phyloP scores from a whole-genome alignment of 2,888 invertebrate species.

The Acrocyrtus sp. region DNA sequence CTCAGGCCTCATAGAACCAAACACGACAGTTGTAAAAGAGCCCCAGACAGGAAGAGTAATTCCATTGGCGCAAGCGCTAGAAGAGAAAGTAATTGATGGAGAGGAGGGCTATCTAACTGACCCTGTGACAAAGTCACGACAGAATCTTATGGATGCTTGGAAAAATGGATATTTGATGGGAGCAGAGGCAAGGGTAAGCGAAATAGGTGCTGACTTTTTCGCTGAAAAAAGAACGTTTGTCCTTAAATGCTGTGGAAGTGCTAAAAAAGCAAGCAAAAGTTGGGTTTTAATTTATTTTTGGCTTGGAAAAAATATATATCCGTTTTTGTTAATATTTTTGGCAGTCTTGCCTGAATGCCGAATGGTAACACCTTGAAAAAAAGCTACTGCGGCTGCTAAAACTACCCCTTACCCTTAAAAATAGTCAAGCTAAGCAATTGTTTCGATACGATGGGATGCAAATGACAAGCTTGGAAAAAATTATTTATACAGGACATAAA shows the following conservation, averaged over 20 bases:
- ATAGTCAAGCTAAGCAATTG: too few species aligned
- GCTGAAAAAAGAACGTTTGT: background rate
- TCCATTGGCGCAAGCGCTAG: slow-evolving; percentile 80
- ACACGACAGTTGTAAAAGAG: slow-evolving; percentile 86
- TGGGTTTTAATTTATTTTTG: background rate
- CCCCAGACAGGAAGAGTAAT: slow-evolving; percentile 79
- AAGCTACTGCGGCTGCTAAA: too few species aligned
- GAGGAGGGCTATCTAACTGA: slow-evolving; percentile 74
- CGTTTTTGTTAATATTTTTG: too few species aligned
- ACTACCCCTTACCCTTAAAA: too few species aligned
- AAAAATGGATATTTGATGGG: slow-evolving; percentile 88
- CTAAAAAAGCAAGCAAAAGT: background rate
- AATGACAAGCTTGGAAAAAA: too few species aligned
- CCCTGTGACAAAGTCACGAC: slow-evolving; percentile 67
- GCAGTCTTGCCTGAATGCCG: too few species aligned
- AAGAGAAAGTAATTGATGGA: slow-evolving; percentile 77
- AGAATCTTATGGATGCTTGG: slow-evolving; percentile 85
- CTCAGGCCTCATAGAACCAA: slow-evolving; percentile 82
- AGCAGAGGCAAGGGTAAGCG: slow-evolving; percentile 93
- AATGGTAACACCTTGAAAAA: too few species aligned
- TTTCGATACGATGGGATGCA: too few species aligned
- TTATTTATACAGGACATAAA: too few species aligned
- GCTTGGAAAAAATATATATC: too few species aligned
- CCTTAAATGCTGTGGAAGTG: slow-evolving; percentile 18
- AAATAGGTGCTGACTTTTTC: too few species aligned